phyloP scores from a whole-genome alignment of 2,797 vertebrate species.

The Hoplostethus atlanticus region DNA sequence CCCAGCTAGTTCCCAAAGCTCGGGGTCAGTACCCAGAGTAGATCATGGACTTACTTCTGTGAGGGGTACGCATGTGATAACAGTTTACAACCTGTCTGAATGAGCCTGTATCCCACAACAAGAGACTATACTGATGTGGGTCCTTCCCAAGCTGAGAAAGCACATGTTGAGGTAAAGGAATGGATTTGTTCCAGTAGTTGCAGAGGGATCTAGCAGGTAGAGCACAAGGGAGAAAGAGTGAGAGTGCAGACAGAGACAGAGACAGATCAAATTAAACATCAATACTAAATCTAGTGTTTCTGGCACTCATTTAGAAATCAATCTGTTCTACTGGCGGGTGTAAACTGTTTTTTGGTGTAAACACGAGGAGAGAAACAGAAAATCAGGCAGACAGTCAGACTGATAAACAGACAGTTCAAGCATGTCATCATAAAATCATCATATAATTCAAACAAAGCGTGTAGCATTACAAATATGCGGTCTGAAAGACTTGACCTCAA shows the following conservation, averaged over 20 bases:
- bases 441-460: neutral
- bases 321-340: neutral
- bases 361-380: neutral
- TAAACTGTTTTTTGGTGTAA: neutral
- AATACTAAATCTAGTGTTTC: neutral
- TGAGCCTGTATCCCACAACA: neutral
- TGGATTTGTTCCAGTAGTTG: neutral
- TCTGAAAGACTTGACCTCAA: conserved; percentile 10
- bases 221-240: too few relatives aligned
- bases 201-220: neutral
- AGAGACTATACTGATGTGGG: too few relatives aligned
- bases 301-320: neutral
- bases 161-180: neutral
- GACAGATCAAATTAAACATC: neutral
- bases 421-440: neutral
- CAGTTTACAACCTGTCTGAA: neutral
- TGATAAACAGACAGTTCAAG: neutral
- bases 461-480: neutral
- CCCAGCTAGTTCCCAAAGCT: neutral
- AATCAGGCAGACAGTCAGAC: neutral
- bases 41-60: neutral
- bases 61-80: neutral
- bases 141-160: neutral
- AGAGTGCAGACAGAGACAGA: neutral
- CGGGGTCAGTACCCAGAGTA: neutral